Evolutionary conservation across 92 coral and sea anemone species (phyloP), one percentile per base, ranked within the genome.

Genomic region (Blastomussa wellsi): DNA sequence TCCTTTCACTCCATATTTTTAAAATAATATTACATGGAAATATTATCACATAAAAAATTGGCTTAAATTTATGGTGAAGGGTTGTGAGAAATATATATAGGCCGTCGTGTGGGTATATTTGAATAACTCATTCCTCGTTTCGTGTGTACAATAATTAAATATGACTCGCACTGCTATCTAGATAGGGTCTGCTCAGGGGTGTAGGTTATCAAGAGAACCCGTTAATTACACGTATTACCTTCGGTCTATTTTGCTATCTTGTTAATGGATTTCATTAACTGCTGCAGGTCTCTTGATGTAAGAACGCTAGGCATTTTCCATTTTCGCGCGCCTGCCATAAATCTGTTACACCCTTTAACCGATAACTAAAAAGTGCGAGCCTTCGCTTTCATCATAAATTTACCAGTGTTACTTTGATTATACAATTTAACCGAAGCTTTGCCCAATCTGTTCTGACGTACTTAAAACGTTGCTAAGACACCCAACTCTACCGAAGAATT

Each of bases 381-480:
- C 17, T 69, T 33, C 15, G 16, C 35, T 36, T 69, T 69, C 3
- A 24, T 38, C 35, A 11, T 39, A n/a, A n/a, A n/a, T 79, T 79
- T 17, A 22, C 17, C 82, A 3, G 80, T 20, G 38, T 29, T 26
- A 19, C 82, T 60, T 60, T 79, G 82, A 79, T 31, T 17, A 9
- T 44, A 32, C 52, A 14, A 15, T 5, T 62, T 68, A 52, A 52
- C 42, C 71, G 22, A 62, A 62, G n/a, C 72, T 78, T 38, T 57
- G 7, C 20, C 29, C 52, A 7, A 78, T 59, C 67, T 35, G 57
- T 37, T 78, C 38, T 59, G 52, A 62, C 72, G 51, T 24, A 32
- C 82, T 44, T 44, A 55, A 60, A 32, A 22, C 12, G 82, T 79
- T 60, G 72, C 82, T 79, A 59, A 26, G 82, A 79, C 7, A 79